Conservation (phyloP, 2,797 vertebrate species). For the Dryobates pubescens region DNA sequence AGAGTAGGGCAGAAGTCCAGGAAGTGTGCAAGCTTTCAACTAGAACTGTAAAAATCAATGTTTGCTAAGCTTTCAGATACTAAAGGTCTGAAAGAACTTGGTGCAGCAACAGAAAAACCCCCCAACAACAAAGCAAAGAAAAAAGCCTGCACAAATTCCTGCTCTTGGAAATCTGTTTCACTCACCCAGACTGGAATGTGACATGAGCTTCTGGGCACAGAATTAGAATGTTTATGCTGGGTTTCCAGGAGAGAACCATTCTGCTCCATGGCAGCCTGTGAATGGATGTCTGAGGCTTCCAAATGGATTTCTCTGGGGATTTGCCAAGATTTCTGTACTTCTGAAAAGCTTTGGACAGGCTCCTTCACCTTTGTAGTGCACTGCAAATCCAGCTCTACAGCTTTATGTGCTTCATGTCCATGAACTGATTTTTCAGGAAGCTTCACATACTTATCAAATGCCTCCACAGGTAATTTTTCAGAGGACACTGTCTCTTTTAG, state of each 20-base stretch:
- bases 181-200: conserved; percentile 53
- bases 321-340: not conserved
- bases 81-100: not conserved
- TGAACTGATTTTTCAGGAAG: not conserved
- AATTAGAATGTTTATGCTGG: not conserved
- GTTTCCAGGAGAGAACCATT: not conserved
- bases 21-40: not conserved
- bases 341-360: not conserved
- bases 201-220: not conserved
- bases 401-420: not conserved
- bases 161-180: not conserved
- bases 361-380: not conserved
- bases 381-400: not conserved
- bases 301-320: not conserved
- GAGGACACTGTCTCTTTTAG: not conserved
- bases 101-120: not conserved
- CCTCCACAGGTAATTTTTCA: conserved; percentile 3
- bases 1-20: not conserved
- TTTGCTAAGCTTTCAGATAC: not conserved
- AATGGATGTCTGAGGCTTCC: not conserved
- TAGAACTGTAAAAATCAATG: not conserved
- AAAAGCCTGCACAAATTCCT: not conserved
- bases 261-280: not conserved
- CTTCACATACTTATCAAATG: not conserved
- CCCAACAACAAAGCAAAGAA: too few relatives aligned